Evolutionary conservation across 2,113 vertebrate genomes (phyloP), one percentile per base, ranked within the genome.

Genomic region (Gasterosteus nipponicus): DNA sequence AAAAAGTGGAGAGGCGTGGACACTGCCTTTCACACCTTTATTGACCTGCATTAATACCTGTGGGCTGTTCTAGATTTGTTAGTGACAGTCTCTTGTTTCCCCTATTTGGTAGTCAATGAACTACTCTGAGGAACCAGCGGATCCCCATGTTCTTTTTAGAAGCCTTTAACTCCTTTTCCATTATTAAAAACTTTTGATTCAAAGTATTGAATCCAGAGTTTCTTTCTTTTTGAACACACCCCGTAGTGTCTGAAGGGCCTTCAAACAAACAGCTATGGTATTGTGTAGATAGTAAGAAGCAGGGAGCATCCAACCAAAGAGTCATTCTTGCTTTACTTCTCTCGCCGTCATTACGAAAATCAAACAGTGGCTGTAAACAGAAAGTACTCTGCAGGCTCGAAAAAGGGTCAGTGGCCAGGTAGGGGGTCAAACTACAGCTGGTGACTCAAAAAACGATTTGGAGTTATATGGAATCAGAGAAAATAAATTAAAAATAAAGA

Each of bases 211-310:
- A 26, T 26, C 22, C 22, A 26, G 22, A 26, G 22, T 26, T 26
- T 26, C 22, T 26, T 26, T 26, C 22, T 26, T 26, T 26, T 26
- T 26, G 22, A 26, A 70, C 78, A 70, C 60, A 16, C 10, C 15
- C n/a, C 29, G 19, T n/a, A 22, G 29, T 47, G 38, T 61, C 61
- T 56, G 49, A 63, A 73, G 42, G 49, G 22, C 53, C 71, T 64
- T 58, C 14, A 39, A 66, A 49, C 19, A 80, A 18, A n/a, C 22
- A 26, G 22, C 22, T 3, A 58, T n/a, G 19, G 39, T 61, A 7
- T 10, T 54, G 72, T 57, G 11, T 41, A 49, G 49, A 65, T 16
- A 58, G 59, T 1, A 8, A 54, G 44, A 39, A 41, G 10, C 47
- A 73, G 51, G 58, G 73, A 12, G 18, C 41, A 10, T 49, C 35